A percentile compares a stretch with the other conserved stretches of the same genome.
These are phyloP conservation scores for Sapayoa aenigma DNA, from an alignment of 2,113 vertebrate species.

Conservation along the genomic window DNA sequence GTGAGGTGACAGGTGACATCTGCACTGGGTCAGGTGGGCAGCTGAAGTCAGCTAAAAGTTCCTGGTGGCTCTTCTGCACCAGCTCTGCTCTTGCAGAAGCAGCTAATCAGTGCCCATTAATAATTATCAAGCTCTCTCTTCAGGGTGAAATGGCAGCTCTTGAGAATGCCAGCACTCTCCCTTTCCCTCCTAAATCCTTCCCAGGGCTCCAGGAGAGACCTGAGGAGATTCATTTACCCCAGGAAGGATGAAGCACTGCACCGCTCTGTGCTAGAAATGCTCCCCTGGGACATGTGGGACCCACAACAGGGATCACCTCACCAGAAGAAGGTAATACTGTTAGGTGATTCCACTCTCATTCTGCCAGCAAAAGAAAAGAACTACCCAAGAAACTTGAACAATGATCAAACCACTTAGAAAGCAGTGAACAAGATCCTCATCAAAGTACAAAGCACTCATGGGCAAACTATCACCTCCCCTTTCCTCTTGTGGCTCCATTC, in stretches of 20 bases:
- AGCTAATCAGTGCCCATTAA: neutral
- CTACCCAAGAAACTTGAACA: neutral
- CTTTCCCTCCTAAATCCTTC: neutral
- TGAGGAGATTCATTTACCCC: neutral
- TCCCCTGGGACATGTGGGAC: fast-evolving
- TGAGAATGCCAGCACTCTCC: neutral
- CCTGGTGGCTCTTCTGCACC: neutral
- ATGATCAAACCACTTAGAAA: neutral
- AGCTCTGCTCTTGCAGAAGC: neutral
- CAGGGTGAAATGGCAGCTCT: neutral
- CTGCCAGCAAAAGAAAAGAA: neutral
- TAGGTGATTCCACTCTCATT: neutral
- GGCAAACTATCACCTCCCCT: neutral
- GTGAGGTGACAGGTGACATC: neutral
- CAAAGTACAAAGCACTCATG: neutral
- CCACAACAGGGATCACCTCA: neutral
- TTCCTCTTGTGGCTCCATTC: neutral
- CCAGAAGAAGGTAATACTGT: neutral
- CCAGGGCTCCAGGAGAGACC: neutral
- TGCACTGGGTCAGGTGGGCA: neutral
- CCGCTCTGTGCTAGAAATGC: fast-evolving
- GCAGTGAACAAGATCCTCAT: neutral
- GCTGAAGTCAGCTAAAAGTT: neutral
- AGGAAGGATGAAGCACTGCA: neutral
- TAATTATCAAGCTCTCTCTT: neutral